Percentiles rank a stretch among this genome's conserved stretches.
Conservation (phyloP, 2,113 vertebrate genomes). For the Labeo catla region DNA sequence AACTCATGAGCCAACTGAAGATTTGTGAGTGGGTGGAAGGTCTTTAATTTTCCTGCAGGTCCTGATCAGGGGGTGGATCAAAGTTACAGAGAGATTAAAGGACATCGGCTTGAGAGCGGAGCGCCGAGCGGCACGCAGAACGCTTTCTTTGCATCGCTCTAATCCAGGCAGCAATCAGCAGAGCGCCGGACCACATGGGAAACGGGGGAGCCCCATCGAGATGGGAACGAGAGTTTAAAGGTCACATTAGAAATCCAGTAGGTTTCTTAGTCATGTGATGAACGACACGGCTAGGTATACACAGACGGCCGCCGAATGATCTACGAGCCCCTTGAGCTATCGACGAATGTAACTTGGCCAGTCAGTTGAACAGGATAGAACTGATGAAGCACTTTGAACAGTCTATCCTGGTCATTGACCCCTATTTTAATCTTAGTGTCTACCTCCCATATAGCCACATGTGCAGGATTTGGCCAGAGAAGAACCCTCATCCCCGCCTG, state of each 20-base stretch:
- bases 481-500: conserved; percentile 73
- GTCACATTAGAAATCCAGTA: conserved; percentile 43
- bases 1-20: conserved; percentile 67
- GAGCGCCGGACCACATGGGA: conserved; percentile 48
- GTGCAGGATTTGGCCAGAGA: conserved; percentile 70
- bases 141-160: conserved; percentile 39
- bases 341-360: conserved; percentile 47
- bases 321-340: conserved; percentile 41
- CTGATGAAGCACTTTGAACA: conserved; percentile 46
- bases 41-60: conserved; percentile 67
- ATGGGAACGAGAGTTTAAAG: conserved; percentile 40
- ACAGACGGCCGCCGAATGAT: conserved; percentile 27
- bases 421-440: conserved; percentile 50
- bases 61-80: conserved; percentile 73
- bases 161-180: conserved; percentile 57
- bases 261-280: conserved; percentile 40
- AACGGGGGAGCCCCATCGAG: conserved; percentile 17
- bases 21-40: conserved; percentile 64
- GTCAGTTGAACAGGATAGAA: conserved; percentile 41
- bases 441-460: conserved; percentile 62
- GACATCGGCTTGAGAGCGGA: conserved; percentile 54
- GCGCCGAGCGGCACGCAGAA: conserved; percentile 41
- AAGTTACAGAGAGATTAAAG: conserved; percentile 76
- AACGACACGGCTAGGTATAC: conserved; percentile 23
- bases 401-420: conserved; percentile 62